Evolutionary conservation across 1,140 invertebrate species (phyloP).

Genomic region (Hyles vespertilio): DNA sequence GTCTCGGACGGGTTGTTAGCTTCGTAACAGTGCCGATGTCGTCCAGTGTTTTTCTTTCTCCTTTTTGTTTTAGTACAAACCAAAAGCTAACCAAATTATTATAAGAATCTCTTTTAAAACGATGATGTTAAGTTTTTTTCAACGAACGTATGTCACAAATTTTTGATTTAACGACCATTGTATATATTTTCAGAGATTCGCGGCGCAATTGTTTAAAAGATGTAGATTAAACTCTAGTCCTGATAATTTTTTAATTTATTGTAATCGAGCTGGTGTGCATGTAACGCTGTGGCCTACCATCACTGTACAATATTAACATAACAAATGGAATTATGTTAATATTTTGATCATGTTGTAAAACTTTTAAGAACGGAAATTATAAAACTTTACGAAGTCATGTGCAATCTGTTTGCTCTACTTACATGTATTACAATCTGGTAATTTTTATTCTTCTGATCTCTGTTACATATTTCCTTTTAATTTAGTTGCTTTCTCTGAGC

Average conservation of each 20-base stretch:
- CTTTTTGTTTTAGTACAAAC: constrained; percentile 40
- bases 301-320: not conserved
- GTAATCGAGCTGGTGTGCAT: constrained; percentile 27
- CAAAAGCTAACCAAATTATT: constrained; percentile 54
- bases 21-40: constrained; percentile 41
- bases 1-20: no score
- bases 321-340: no score
- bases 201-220: constrained; percentile 62
- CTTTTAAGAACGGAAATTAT: no score
- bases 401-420: no score
- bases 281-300: not conserved
- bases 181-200: constrained; percentile 52
- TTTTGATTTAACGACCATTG: constrained; percentile 30
- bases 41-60: constrained; percentile 33
- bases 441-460: no score
- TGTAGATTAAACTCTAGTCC: constrained; percentile 56
- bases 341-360: no score
- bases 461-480: no score
- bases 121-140: constrained; percentile 25
- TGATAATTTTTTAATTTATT: constrained; percentile 56
- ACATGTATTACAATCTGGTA: no score
- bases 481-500: no score
- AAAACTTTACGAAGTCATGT: no score
- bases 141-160: constrained; percentile 47
- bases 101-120: constrained; percentile 42